These are phyloP conservation scores for Tenrec ecaudatus DNA, from an alignment of 2,113 vertebrate genomes.

Conservation along the genomic window DNA sequence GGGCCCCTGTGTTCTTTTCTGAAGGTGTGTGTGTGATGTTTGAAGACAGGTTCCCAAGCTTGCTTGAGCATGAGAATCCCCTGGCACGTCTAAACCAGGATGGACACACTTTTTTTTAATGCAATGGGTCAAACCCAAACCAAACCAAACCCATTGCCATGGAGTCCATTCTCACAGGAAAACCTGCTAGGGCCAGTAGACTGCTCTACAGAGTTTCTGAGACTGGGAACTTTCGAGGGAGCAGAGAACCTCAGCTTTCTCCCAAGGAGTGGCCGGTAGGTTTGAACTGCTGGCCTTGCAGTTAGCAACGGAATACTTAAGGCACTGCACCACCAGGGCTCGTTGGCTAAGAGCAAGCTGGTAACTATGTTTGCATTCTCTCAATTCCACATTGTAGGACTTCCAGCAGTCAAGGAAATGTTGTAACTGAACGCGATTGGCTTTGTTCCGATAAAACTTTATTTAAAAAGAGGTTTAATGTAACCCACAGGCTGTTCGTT, in stretches of 20 bases:
- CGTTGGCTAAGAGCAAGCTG: background rate
- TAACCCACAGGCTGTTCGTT: background rate
- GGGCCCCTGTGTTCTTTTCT: background rate
- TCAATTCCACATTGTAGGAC: background rate
- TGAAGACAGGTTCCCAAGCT: background rate
- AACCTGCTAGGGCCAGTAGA: no score
- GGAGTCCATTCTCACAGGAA: no score
- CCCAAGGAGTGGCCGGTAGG: no score
- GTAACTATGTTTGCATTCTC: background rate
- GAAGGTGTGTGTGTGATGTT: background rate
- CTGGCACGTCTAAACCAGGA: background rate
- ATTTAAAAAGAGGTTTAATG: background rate
- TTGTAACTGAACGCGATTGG: background rate
- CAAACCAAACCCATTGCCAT: no score
- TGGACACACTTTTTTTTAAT: background rate
- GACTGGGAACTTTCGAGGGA: no score
- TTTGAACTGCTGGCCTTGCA: no score
- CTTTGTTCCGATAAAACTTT: background rate
- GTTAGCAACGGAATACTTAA: no score
- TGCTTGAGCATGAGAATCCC: background rate
- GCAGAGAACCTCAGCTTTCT: no score
- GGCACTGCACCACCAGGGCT: no score
- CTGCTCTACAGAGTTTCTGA: no score
- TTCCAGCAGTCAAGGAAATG: background rate
- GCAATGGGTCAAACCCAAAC: no score